A percentile compares a stretch with the other conserved stretches of the same genome.
phyloP scores from a whole-genome alignment of 2,888 invertebrate species.

The Drosophila monieri region DNA sequence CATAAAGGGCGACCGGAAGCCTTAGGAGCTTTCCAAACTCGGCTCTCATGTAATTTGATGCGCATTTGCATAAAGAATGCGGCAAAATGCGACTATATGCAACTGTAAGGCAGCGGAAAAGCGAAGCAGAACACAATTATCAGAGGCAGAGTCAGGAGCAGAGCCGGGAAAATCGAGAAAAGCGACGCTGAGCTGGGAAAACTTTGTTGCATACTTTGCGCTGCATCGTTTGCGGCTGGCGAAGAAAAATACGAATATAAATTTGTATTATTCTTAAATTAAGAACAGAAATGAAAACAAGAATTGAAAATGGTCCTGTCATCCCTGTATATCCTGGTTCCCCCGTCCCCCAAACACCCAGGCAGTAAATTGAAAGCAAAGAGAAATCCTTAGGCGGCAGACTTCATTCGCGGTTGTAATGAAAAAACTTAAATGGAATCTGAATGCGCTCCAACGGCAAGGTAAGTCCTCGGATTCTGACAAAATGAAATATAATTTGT shows the following conservation, averaged over 20 bases:
- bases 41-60: conserved; percentile 61
- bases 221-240: conserved; percentile 36
- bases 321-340: conserved; percentile 19
- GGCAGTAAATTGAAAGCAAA: conserved; percentile 44
- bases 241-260: conserved; percentile 61
- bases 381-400: conserved; percentile 54
- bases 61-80: conserved; percentile 70
- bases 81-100: conserved; percentile 44
- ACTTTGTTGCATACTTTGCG: conserved; percentile 34
- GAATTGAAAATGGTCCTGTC: conserved; percentile 71
- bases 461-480: conserved; percentile 15
- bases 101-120: conserved; percentile 45
- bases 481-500: background rate
- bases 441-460: conserved; percentile 50
- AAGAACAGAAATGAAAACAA: conserved; percentile 75
- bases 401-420: conserved; percentile 54
- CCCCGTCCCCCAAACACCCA: background rate
- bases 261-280: conserved; percentile 80
- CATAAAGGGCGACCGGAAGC: conserved; percentile 54
- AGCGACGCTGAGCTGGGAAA: conserved; percentile 16
- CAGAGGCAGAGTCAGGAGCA: conserved; percentile 17
- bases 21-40: conserved; percentile 44
- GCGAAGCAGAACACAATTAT: conserved; percentile 55
- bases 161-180: conserved; percentile 9
- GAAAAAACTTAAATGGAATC: conserved; percentile 75